Evolutionary conservation across 1,140 invertebrate genomes (phyloP), one percentile per base, ranked within the genome.

Genomic region (Euura lappo): DNA sequence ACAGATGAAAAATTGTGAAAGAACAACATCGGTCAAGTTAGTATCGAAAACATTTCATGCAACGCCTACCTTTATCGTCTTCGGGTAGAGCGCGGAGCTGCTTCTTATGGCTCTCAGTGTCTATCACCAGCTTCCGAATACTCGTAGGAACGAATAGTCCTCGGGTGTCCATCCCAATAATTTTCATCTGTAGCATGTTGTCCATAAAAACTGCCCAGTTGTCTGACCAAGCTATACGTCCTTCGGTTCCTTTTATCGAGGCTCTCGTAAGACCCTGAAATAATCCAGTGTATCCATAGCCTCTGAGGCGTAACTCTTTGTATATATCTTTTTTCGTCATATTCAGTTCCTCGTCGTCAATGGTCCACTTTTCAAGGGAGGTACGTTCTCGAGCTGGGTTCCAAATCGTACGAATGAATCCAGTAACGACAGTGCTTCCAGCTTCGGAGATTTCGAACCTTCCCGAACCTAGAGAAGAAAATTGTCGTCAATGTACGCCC

Each of bases 171-270:
- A 91, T 88, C 47, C 91, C 90, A 6, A 97, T 81, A 66, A 97
- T 92, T 75, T 93, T 92, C 71, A 96, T 90, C 85, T 97, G 96
- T n/a, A 97, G 86, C 91, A 97, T 93, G 42, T 93, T 95, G 86
- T 97, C 96, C 89, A 97, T 91, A 85, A 96, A 97, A 2, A 95
- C 90, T 2, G 96, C 92, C 94, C 95, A 97, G 83, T 96, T 95
- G 76, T 92, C 13, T 68, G 89, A 87, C 94, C 94, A 95, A 65
- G 82, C 80, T 0, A 91, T 80, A 69, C 80, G 76, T 13, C 90
- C 91, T 7, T 45, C 64, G 7, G 76, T 76, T 60, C 83, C 87
- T 79, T 87, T 86, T n/a, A 84, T 83, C 79, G 90, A 88, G 76
- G 87, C 85, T 60, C 86, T 81, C 8, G 87, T 76, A 42, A 92